Evolutionary conservation across 1,140 invertebrate genomes (phyloP).

Genomic region (Anagrus nilaparvatae): DNA sequence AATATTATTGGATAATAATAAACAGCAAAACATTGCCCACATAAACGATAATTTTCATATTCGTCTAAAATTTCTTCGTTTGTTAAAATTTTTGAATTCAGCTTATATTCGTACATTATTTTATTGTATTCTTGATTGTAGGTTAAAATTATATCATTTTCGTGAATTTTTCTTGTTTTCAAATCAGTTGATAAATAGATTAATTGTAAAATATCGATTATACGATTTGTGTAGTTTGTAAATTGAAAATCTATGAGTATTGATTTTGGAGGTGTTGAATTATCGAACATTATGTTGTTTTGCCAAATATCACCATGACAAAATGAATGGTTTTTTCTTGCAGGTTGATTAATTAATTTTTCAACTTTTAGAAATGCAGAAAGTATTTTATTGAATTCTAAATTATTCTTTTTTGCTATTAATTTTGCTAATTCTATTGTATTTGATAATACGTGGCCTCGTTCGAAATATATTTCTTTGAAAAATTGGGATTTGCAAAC

Average conservation of each 20-base stretch:
- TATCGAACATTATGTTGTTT: conserved; percentile 1
- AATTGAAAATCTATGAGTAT: not conserved
- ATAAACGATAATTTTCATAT: too few species aligned
- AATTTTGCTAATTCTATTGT: too few species aligned
- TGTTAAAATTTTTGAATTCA: too few species aligned
- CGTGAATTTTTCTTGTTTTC: not conserved
- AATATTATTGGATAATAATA: too few species aligned
- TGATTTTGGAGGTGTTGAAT: not conserved
- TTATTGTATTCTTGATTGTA: not conserved
- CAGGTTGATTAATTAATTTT: too few species aligned
- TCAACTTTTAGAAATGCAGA: too few species aligned
- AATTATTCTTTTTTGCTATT: too few species aligned
- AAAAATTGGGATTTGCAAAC: too few species aligned
- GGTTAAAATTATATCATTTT: not conserved
- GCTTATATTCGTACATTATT: not conserved
- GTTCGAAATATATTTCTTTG: conserved; percentile 1
- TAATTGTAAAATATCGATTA: not conserved
- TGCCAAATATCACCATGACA: not conserved
- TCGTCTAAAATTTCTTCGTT: too few species aligned
- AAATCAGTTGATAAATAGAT: not conserved
- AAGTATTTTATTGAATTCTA: too few species aligned
- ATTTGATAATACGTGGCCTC: too few species aligned
- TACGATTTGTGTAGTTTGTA: not conserved
- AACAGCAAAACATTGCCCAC: too few species aligned
- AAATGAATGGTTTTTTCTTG: not conserved